Evolutionary conservation across 1,140 invertebrate species (phyloP).

Genomic region (Cecropterus lyciades): DNA sequence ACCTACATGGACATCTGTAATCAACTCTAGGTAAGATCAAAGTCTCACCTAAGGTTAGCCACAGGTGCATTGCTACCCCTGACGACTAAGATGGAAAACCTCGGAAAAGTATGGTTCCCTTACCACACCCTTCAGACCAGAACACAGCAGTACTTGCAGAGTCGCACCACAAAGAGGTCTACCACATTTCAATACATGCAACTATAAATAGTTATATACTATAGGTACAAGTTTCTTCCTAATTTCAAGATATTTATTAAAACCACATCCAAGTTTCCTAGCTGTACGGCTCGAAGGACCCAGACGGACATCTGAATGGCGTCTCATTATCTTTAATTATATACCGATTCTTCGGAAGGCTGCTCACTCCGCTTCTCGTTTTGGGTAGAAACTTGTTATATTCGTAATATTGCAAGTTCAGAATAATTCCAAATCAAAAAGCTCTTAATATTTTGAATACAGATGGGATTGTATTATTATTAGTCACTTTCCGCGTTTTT

Average conservation of each 20-base stretch:
- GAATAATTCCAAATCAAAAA: background rate
- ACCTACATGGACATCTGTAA: too few relatives aligned
- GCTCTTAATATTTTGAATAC: background rate
- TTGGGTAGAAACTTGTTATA: slow-evolving; percentile 33
- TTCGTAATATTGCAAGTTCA: slow-evolving; percentile 28
- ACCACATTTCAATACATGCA: too few relatives aligned
- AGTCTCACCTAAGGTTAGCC: too few relatives aligned
- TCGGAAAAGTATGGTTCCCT: too few relatives aligned
- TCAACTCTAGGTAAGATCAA: too few relatives aligned
- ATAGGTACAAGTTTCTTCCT: too few relatives aligned
- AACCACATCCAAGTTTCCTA: slow-evolving; percentile 39
- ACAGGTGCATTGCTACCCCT: too few relatives aligned
- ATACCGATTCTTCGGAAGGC: slow-evolving; percentile 71
- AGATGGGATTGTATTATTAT: background rate
- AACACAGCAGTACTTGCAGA: too few relatives aligned
- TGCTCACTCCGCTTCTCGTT: slow-evolving; percentile 39
- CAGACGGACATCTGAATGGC: slow-evolving; percentile 80
- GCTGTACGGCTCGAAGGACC: slow-evolving; percentile 47
- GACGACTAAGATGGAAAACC: too few relatives aligned
- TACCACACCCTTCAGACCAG: too few relatives aligned
- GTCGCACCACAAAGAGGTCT: too few relatives aligned
- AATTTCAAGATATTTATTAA: background rate
- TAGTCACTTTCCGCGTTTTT: background rate
- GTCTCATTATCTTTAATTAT: slow-evolving; percentile 83
- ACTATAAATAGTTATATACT: too few relatives aligned